Percentiles rank a stretch among this genome's conserved stretches.
Conservation (phyloP, 1,140 invertebrate species). For the Saccostrea cuccullata region DNA sequence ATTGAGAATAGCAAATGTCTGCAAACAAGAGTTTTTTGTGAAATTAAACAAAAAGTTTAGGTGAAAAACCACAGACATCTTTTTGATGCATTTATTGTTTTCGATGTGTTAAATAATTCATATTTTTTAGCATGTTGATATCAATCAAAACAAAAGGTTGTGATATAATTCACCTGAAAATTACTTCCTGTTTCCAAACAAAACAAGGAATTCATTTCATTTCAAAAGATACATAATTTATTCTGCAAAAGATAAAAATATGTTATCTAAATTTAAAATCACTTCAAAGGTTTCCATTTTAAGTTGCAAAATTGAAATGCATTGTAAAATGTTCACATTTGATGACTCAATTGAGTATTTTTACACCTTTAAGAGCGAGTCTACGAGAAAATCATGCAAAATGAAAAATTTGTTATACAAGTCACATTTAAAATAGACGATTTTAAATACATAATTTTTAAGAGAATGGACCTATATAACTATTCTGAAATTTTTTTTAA, state of each 20-base stretch:
- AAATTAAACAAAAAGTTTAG: slow-evolving; percentile 17
- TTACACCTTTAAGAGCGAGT: background rate
- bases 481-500: no score
- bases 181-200: background rate
- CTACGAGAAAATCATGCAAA: no score
- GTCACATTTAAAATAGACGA: no score
- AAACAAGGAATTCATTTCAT: background rate
- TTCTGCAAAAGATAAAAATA: background rate
- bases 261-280: background rate
- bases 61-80: background rate
- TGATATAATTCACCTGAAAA: background rate
- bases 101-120: slow-evolving; percentile 16
- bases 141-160: slow-evolving; percentile 16
- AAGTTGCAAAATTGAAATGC: background rate
- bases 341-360: background rate
- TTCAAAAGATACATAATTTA: background rate
- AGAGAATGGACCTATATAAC: no score
- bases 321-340: background rate
- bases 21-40: slow-evolving; percentile 12
- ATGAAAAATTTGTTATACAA: no score
- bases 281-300: background rate
- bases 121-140: background rate
- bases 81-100: slow-evolving; percentile 22
- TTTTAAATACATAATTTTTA: no score
- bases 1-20: background rate